Conservation (phyloP, 2,113 vertebrate genomes). For the Eubucco bourcierii region DNA sequence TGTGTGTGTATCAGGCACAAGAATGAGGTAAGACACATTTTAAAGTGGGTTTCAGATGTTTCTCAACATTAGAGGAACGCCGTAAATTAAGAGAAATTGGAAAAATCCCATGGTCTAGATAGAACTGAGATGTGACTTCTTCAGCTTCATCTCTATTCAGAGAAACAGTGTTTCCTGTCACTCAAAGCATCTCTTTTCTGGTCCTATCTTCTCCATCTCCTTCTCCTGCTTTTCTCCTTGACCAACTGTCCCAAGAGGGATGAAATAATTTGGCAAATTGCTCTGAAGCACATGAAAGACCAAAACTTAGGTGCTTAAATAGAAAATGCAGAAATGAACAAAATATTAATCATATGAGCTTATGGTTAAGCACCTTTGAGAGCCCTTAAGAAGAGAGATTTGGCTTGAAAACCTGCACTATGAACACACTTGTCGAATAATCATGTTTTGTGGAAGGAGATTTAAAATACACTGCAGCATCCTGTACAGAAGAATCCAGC, state of each 20-base stretch:
- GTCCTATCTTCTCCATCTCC: neutral
- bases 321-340: constrained; percentile 46
- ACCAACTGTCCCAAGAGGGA: neutral
- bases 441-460: constrained; percentile 35
- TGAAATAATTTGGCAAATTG: constrained; percentile 1
- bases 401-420: constrained; percentile 37
- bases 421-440: constrained; percentile 37
- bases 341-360: constrained; percentile 49
- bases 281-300: neutral
- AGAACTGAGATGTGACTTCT: neutral
- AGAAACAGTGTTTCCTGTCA: neutral
- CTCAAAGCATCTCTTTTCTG: neutral
- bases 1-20: neutral
- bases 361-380: constrained; percentile 42
- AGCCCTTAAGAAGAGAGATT: constrained; percentile 38
- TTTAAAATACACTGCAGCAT: constrained; percentile 21
- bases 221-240: neutral
- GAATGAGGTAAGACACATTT: neutral
- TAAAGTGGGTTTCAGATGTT: neutral
- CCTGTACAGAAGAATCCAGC: neutral
- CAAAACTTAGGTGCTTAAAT: constrained; percentile 18
- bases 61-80: neutral
- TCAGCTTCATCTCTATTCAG: neutral
- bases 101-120: neutral
- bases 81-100: neutral